Base-by-base conservation (phyloP, 2,113 vertebrate genomes). In the Collichthys lucidus region DNA sequence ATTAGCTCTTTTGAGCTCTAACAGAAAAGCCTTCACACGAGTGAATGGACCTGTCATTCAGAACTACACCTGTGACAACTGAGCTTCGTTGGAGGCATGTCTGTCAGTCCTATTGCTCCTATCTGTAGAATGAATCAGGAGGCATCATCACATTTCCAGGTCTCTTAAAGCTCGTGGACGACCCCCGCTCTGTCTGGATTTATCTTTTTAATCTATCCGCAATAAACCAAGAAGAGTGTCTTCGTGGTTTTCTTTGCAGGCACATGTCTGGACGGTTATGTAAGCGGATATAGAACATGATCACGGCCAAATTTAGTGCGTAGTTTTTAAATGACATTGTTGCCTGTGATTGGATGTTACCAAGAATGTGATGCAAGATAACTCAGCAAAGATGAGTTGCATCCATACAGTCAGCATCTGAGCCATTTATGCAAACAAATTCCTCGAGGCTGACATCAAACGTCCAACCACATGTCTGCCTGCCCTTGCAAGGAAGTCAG, bases 401-500 rank as follows among this genome's bases (percentile, higher is more conserved):
- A 87, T 81, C 79, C 74, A 73, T 61, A 12, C 24, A 82, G 86
- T 70, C 82, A 66, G 86, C 82, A 76, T 69, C 49, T 47, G 63
- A 90, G 63, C 69, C 81, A 64, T 84, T 91, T 91, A 56, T 80
- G 88, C 84, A 81, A 81, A 84, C 86, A 91, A 73, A 92, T 91
- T 92, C 78, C 74, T 89, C 44, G 20, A 91, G 74, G 79, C 79
- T 82, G 83, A 91, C 90, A 87, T 93, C 87, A 94, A 88, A 93
- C 77, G 19, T 88, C 80, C 71, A 49, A 83, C 90, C 91, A 90
- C 91, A 87, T 85, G 88, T 83, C 88, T 83, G 85, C 72, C 61
- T 88, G 77, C 83, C 78, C 71, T 79, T 77, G 79, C 24, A 46
- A 87, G 86, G 78, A 91, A 91, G 85, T 88, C 81, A 77, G 50